phyloP scores from a whole-genome alignment of 2,888 invertebrate species.

The Mesoligia furuncula region DNA sequence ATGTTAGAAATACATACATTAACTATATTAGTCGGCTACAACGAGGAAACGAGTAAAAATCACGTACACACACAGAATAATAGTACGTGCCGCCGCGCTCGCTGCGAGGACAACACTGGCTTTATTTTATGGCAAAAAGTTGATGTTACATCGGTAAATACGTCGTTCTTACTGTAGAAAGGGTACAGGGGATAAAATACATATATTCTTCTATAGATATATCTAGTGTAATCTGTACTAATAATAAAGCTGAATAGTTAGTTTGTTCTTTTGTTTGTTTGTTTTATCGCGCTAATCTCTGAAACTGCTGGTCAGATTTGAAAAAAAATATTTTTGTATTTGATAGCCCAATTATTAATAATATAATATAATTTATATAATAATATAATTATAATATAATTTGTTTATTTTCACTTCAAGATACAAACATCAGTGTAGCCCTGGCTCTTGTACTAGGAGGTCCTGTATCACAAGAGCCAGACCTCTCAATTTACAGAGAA shows the following conservation, averaged over 20 bases:
- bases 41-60: slow-evolving; percentile 60
- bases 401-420: no score
- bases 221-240: no score
- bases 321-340: neutral
- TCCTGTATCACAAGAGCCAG: no score
- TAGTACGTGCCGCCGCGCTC: slow-evolving; percentile 57
- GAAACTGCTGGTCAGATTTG: neutral
- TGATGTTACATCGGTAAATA: slow-evolving; percentile 52
- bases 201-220: slow-evolving; percentile 13
- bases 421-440: no score
- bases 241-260: neutral
- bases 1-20: slow-evolving; percentile 60
- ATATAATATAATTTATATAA: no score
- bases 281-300: neutral
- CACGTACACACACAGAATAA: slow-evolving; percentile 62
- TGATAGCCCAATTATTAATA: no score
- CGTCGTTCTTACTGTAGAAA: slow-evolving; percentile 14
- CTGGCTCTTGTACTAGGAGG: no score
- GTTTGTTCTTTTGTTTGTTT: neutral
- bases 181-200: neutral
- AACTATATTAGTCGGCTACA: slow-evolving; percentile 47
- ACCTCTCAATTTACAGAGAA: no score
- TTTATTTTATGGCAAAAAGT: slow-evolving; percentile 47
- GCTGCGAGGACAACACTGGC: slow-evolving; percentile 32
- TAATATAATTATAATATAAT: no score